phyloP scores from a whole-genome alignment of 2,888 invertebrate species.

The Cheilosia scutellata region DNA sequence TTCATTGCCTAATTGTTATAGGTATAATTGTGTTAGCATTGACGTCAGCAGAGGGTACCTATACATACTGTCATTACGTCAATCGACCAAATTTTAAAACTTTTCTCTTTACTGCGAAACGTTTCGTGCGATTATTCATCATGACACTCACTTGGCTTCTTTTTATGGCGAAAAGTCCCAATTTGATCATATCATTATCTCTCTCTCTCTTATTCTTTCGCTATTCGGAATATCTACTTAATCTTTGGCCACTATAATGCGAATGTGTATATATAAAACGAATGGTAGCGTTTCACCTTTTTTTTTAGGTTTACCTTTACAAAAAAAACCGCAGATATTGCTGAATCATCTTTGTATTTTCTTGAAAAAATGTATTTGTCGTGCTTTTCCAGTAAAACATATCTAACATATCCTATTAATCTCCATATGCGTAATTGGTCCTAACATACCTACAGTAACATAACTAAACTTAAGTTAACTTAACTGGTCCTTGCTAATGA shows the following conservation, averaged over 20 bases:
- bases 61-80: conserved; percentile 1
- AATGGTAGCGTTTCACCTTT: background rate
- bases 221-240: background rate
- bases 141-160: conserved; percentile 8
- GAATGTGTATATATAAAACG: background rate
- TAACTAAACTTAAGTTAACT: too few species aligned
- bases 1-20: conserved; percentile 1
- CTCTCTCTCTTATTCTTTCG: background rate
- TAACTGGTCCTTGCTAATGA: too few species aligned
- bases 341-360: conserved; percentile 10
- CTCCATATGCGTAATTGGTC: too few species aligned
- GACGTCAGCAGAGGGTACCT: conserved; percentile 28
- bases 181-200: background rate
- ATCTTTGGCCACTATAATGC: background rate
- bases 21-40: conserved; percentile 2
- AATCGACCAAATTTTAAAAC: conserved; percentile 12
- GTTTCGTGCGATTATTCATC: conserved; percentile 18
- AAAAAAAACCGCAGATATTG: background rate
- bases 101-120: background rate
- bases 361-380: too few species aligned
- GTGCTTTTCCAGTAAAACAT: too few species aligned
- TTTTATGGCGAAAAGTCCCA: conserved; percentile 31
- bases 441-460: too few species aligned
- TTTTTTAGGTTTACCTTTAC: background rate
- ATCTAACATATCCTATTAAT: too few species aligned